Evolutionary conservation across 2,113 vertebrate genomes (phyloP).

Genomic region (Isurus oxyrinchus): DNA sequence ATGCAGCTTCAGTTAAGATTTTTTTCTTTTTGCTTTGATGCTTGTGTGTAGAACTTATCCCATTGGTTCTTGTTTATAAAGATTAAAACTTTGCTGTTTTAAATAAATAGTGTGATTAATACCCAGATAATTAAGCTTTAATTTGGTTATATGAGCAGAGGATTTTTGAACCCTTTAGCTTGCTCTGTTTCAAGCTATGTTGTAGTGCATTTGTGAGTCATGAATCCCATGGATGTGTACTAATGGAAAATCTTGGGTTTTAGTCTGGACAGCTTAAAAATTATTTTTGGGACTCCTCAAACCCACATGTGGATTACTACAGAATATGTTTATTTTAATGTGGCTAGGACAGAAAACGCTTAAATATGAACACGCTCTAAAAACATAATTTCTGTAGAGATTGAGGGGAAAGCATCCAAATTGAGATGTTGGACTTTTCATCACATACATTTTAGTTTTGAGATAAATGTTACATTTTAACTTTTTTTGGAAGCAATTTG

Average conservation of each 20-base stretch:
- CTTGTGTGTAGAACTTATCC: background rate
- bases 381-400: background rate
- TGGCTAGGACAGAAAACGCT: background rate
- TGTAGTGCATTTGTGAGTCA: background rate
- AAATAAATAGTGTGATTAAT: conserved; percentile 6
- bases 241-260: conserved; percentile 14
- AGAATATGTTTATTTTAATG: background rate
- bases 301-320: background rate
- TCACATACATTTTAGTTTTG: background rate
- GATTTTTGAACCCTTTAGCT: conserved; percentile 23
- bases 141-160: background rate
- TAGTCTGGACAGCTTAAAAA: background rate
- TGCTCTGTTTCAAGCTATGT: conserved; percentile 13
- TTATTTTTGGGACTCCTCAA: background rate
- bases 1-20: background rate
- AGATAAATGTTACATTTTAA: background rate
- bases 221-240: background rate
- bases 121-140: conserved; percentile 17
- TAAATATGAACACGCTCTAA: background rate
- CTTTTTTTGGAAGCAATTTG: background rate
- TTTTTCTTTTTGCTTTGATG: conserved; percentile 18
- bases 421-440: background rate
- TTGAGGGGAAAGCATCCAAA: background rate
- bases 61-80: background rate
- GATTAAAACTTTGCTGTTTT: conserved; percentile 27